phyloP scores from a whole-genome alignment of 2,888 invertebrate genomes.

The Amphipyra berbera region DNA sequence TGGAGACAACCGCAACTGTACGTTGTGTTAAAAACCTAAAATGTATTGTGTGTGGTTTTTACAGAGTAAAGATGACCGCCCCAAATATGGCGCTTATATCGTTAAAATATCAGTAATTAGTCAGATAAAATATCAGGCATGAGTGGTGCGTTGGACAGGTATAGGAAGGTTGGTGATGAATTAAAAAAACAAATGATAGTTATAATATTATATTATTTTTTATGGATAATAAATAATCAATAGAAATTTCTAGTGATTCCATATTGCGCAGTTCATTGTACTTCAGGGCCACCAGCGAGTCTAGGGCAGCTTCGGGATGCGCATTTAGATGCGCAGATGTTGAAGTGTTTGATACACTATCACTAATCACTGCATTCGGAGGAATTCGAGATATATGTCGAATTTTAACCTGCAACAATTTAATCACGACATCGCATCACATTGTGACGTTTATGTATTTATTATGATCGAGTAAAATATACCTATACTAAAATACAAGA shows the following conservation, averaged over 20 bases:
- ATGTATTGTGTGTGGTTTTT: too few species aligned
- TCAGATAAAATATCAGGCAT: too few species aligned
- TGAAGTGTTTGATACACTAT: constrained; percentile 39
- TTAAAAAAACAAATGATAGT: not conserved
- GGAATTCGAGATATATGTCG: constrained; percentile 74
- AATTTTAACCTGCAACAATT: constrained; percentile 74
- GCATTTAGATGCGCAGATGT: constrained; percentile 61
- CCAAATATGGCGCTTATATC: too few species aligned
- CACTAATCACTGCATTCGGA: constrained; percentile 60
- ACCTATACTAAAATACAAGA: too few species aligned
- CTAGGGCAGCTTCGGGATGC: constrained; percentile 78
- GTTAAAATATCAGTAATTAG: too few species aligned
- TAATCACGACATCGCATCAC: not conserved
- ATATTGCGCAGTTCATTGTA: constrained; percentile 78
- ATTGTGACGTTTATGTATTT: too few species aligned
- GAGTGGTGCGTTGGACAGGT: too few species aligned
- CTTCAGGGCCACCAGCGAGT: constrained; percentile 72
- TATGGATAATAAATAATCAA: constrained; percentile 69
- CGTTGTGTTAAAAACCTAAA: too few species aligned
- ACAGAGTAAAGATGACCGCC: too few species aligned
- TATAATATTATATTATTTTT: constrained; percentile 56
- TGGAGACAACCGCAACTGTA: too few species aligned
- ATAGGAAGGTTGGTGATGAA: not conserved
- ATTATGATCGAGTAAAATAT: too few species aligned
- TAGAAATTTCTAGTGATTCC: constrained; percentile 75